Conservation (phyloP, 1,140 invertebrate species). For the Homarus americanus region DNA sequence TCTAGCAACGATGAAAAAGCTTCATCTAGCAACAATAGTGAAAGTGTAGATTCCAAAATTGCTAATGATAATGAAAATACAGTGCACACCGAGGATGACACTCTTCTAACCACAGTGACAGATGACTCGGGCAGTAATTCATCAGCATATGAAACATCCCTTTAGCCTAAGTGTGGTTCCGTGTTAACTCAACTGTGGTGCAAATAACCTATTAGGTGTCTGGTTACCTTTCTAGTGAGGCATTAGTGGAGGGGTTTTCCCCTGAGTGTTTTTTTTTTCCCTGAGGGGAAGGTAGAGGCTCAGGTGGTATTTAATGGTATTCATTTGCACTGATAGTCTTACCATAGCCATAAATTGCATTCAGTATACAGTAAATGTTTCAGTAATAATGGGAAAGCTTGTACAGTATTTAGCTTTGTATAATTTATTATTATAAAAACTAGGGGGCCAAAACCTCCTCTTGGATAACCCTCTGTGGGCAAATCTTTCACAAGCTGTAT, state of each 20-base stretch:
- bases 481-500: slow-evolving; percentile 1
- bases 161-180: slow-evolving; percentile 23
- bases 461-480: no score
- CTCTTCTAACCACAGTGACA: background rate
- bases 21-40: background rate
- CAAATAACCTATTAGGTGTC: background rate
- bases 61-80: background rate
- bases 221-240: background rate
- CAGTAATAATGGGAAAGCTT: no score
- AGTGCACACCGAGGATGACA: slow-evolving; percentile 3
- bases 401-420: no score
- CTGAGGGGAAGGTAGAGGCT: no score
- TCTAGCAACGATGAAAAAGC: background rate
- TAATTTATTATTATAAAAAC: no score
- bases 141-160: slow-evolving; percentile 54
- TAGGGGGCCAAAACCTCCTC: no score
- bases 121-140: slow-evolving; percentile 27
- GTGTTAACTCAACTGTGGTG: background rate
- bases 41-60: slow-evolving; percentile 12
- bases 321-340: no score
- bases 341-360: no score
- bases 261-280: no score
- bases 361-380: no score
- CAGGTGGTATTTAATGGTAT: no score
- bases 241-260: no score